A percentile compares a stretch with the other conserved stretches of the same genome.
Evolutionary conservation across 2,888 invertebrate genomes (phyloP).

Genomic region (Euproctis similis): DNA sequence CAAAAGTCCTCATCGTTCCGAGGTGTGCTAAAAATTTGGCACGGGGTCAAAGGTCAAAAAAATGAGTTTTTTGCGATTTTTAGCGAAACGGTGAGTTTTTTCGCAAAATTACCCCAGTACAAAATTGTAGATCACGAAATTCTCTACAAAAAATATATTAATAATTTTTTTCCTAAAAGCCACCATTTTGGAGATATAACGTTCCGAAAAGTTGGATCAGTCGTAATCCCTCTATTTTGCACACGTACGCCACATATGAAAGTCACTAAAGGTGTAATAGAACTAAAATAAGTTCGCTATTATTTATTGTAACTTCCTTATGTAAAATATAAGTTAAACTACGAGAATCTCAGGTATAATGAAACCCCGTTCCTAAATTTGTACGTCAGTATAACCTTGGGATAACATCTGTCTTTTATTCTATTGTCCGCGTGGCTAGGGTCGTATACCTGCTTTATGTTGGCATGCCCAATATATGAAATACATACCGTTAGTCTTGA

Average conservation of each 20-base stretch:
- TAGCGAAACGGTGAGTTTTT: constrained; percentile 11
- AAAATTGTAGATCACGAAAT: constrained; percentile 5
- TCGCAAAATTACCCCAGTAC: constrained; percentile 9
- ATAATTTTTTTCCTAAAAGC: constrained; percentile 1
- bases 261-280: constrained; percentile 4
- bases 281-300: constrained; percentile 6
- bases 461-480: too few species aligned
- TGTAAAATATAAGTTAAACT: too few species aligned
- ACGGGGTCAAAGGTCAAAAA: constrained; percentile 14
- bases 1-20: constrained; percentile 13
- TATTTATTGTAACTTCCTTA: constrained; percentile 6
- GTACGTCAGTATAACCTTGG: too few species aligned
- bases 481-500: constrained; percentile 6
- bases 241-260: constrained; percentile 2
- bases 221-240: constrained; percentile 4
- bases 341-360: too few species aligned
- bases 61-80: constrained; percentile 12
- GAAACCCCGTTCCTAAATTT: too few species aligned
- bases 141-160: constrained; percentile 1
- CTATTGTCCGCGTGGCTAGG: too few species aligned
- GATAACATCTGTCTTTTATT: too few species aligned
- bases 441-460: too few species aligned
- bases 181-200: constrained; percentile 1
- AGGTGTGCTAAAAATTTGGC: too few species aligned
- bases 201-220: constrained; percentile 1